These are phyloP conservation scores for Psix sp. DNA, from an alignment of 1,140 invertebrate species.

Conservation along the genomic window DNA sequence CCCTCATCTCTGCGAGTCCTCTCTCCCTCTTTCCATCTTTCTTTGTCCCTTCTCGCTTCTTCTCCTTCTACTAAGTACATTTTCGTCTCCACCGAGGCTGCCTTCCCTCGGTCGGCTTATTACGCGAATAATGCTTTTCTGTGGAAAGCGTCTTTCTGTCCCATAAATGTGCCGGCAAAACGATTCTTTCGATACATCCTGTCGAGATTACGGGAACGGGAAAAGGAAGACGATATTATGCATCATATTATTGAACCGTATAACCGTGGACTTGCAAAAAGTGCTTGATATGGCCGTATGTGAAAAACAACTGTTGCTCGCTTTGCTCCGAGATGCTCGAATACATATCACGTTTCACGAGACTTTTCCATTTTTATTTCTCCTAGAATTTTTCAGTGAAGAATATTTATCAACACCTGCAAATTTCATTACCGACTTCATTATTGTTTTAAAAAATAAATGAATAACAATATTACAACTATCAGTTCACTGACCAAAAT, in stretches of 20 bases:
- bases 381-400: too few species aligned
- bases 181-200: conserved; percentile 57
- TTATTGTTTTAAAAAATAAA: too few species aligned
- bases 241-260: conserved; percentile 49
- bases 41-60: conserved; percentile 2
- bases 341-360: too few species aligned
- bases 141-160: conserved; percentile 41
- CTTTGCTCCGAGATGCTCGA: too few species aligned
- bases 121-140: conserved; percentile 40
- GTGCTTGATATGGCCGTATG: conserved; percentile 26
- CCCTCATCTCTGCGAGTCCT: conserved; percentile 10
- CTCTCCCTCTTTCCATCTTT: not conserved
- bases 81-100: not conserved
- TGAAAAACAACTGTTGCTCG: conserved; percentile 25
- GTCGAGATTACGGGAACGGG: conserved; percentile 53
- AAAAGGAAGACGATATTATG: conserved; percentile 56
- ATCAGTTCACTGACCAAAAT: too few species aligned
- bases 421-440: too few species aligned
- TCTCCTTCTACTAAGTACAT: not conserved
- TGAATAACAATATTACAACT: too few species aligned
- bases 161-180: conserved; percentile 57
- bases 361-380: too few species aligned
- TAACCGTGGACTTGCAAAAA: conserved; percentile 42
- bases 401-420: too few species aligned
- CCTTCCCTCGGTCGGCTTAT: conserved; percentile 25